These are phyloP conservation scores for Balaeniceps rex DNA, from an alignment of 2,113 vertebrate genomes.

Conservation along the genomic window DNA sequence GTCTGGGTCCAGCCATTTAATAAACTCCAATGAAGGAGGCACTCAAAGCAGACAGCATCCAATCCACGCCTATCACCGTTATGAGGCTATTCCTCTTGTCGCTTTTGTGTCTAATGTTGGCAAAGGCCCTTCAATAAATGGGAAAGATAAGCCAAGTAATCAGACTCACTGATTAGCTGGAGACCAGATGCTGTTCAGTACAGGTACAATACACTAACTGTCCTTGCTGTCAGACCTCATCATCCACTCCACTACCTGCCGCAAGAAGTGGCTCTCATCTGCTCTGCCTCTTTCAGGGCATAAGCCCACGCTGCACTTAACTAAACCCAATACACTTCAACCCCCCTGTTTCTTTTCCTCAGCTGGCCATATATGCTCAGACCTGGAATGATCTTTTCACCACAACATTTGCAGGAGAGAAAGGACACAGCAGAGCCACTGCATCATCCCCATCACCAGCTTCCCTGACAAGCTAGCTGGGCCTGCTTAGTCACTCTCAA, in stretches of 20 bases:
- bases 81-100: neutral
- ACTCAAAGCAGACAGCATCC: slow-evolving; percentile 26
- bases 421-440: neutral
- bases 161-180: neutral
- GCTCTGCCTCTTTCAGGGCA: neutral
- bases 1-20: neutral
- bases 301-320: neutral
- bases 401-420: neutral
- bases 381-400: neutral
- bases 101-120: neutral
- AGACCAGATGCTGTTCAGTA: neutral
- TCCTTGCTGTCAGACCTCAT: neutral
- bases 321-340: neutral
- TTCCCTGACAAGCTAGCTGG: neutral
- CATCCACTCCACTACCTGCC: neutral
- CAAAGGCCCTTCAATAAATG: neutral
- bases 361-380: neutral
- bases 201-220: neutral
- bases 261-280: neutral
- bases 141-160: neutral
- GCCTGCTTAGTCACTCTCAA: neutral
- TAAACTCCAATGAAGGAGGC: neutral
- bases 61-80: neutral
- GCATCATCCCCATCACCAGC: neutral
- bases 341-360: neutral